These are phyloP conservation scores for Colletes collaris DNA, from an alignment of 2,888 invertebrate genomes.

Conservation along the genomic window DNA sequence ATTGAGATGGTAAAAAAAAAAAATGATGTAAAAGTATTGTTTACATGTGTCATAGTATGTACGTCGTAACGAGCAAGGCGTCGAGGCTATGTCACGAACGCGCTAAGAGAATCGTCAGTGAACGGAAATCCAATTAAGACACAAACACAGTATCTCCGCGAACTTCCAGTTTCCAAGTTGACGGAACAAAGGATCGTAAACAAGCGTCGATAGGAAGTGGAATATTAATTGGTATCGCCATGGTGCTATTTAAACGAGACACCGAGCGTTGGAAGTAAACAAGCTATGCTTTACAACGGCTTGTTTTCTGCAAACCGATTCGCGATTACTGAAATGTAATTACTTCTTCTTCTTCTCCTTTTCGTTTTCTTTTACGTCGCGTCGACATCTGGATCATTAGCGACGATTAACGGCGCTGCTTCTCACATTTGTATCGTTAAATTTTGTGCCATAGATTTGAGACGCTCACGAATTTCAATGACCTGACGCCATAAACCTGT, in stretches of 20 bases:
- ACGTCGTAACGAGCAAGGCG: neutral
- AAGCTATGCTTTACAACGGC: neutral
- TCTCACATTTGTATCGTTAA: too few relatives aligned
- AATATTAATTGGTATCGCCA: constrained; percentile 22
- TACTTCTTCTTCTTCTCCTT: too few relatives aligned
- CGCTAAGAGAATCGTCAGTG: constrained; percentile 3
- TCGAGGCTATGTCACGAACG: neutral
- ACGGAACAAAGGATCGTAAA: constrained; percentile 26
- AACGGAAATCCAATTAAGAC: constrained; percentile 39
- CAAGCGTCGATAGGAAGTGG: constrained; percentile 18
- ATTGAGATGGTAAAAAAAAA: neutral
- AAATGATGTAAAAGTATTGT: neutral
- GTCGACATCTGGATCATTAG: too few relatives aligned
- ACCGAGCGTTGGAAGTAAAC: neutral
- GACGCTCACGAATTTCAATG: too few relatives aligned
- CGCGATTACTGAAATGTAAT: too few relatives aligned
- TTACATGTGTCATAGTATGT: neutral
- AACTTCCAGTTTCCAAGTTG: constrained; percentile 21
- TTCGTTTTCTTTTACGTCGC: too few relatives aligned
- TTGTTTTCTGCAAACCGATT: neutral
- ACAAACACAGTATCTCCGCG: neutral
- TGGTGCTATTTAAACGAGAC: neutral
- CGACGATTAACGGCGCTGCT: too few relatives aligned
- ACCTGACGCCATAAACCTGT: too few relatives aligned
- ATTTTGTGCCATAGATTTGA: too few relatives aligned